phyloP scores from a whole-genome alignment of 2,888 invertebrate species.

The Hyposoter didymator region DNA sequence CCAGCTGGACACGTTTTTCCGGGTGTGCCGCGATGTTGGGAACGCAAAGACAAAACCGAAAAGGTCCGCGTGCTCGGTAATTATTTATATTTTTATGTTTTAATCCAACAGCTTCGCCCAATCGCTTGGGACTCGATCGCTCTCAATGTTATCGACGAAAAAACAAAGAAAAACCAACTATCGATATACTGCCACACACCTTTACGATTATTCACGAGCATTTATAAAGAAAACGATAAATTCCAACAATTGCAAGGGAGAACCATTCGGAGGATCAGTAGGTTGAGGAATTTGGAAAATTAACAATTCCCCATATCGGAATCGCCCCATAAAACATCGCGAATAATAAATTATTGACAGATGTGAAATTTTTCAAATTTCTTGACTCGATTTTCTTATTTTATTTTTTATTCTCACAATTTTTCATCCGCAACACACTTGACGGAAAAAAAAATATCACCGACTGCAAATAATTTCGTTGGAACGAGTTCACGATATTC shows the following conservation, averaged over 20 bases:
- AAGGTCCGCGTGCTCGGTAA: conserved; percentile 50
- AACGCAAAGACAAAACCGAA: conserved; percentile 42
- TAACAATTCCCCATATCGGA: neutral
- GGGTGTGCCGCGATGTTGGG: conserved; percentile 56
- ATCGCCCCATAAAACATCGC: neutral
- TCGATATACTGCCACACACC: conserved; percentile 70
- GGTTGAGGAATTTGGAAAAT: conserved; percentile 5
- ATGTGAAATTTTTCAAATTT: neutral
- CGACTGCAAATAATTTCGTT: neutral
- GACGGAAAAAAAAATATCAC: neutral
- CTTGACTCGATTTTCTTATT: neutral
- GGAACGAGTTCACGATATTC: neutral
- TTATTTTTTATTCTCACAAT: neutral
- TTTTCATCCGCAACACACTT: neutral
- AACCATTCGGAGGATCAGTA: conserved; percentile 12
- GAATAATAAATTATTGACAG: neutral
- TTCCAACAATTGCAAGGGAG: conserved; percentile 34
- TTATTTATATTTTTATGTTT: conserved; percentile 44
- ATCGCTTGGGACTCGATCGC: conserved; percentile 58
- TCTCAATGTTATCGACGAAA: neutral
- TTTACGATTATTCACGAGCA: conserved; percentile 70
- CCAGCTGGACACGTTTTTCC: conserved; percentile 33
- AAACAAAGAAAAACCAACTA: conserved; percentile 56
- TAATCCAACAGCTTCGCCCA: conserved; percentile 53
- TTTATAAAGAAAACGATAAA: conserved; percentile 54